Evolutionary conservation across 35 echinoderm and acorn worm species (phyloP).

Genomic region (Nesometra sesokonis): DNA sequence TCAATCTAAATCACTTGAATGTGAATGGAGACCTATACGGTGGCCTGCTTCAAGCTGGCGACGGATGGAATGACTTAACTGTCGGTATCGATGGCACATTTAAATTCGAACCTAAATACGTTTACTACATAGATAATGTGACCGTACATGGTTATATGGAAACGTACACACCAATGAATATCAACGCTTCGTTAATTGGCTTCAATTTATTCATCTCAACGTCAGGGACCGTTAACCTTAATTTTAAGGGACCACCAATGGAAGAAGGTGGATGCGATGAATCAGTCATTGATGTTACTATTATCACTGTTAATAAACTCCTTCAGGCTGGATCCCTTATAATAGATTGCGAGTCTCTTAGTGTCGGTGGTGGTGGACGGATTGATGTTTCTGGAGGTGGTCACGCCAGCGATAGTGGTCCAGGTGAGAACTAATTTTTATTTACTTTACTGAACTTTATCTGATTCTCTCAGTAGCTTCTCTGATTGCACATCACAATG

Average conservation of each 20-base stretch:
- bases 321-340: conserved; percentile 26
- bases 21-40: conserved; percentile 35
- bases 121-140: background rate
- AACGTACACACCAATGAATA: conserved; percentile 11
- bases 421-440: conserved; percentile 23
- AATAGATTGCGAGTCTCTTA: conserved; percentile 6
- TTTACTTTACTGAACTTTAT: too few relatives aligned
- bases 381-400: conserved; percentile 43
- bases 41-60: conserved; percentile 25
- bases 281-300: conserved; percentile 14
- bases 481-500: too few relatives aligned
- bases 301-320: conserved; percentile 29
- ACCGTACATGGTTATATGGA: background rate
- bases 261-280: conserved; percentile 11
- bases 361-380: conserved; percentile 1
- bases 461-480: too few relatives aligned
- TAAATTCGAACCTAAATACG: background rate
- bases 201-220: background rate
- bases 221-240: conserved; percentile 13
- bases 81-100: conserved; percentile 29
- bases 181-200: conserved; percentile 9
- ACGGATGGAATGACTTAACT: conserved; percentile 3
- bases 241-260: conserved; percentile 23
- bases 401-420: conserved; percentile 34
- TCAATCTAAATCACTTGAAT: conserved; percentile 32